These are phyloP conservation scores for Pimpla rufipes DNA, from an alignment of 2,888 invertebrate species.

Conservation along the genomic window DNA sequence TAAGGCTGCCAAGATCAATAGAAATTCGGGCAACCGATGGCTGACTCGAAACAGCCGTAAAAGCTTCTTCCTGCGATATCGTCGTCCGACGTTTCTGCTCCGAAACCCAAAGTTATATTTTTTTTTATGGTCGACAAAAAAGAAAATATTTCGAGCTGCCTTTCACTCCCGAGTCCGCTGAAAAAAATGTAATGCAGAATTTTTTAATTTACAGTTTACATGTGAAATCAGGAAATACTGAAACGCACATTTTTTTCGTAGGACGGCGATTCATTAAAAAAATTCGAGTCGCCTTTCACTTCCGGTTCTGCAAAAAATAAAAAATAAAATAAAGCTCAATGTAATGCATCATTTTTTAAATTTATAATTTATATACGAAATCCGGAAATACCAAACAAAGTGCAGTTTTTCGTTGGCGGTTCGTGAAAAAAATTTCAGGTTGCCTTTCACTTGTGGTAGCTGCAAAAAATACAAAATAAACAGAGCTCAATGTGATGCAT, in stretches of 20 bases:
- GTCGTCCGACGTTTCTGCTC: neutral
- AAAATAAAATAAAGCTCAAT: neutral
- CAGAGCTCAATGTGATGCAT: neutral
- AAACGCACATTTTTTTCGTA: too few relatives aligned
- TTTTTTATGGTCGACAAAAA: neutral
- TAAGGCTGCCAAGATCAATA: conserved; percentile 27
- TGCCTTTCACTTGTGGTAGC: conserved; percentile 6
- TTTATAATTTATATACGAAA: conserved; percentile 34
- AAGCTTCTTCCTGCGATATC: conserved; percentile 1
- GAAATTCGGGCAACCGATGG: conserved; percentile 8
- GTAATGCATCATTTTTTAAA: neutral
- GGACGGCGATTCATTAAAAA: too few relatives aligned
- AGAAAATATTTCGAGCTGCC: neutral
- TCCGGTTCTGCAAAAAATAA: too few relatives aligned
- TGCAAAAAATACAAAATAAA: neutral
- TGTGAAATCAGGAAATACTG: too few relatives aligned
- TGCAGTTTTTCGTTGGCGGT: too few relatives aligned
- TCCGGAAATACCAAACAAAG: too few relatives aligned
- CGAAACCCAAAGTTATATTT: neutral
- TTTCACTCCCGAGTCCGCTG: too few relatives aligned
- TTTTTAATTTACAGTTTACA: too few relatives aligned
- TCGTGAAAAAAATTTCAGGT: neutral
- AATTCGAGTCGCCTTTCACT: too few relatives aligned
- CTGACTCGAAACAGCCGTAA: conserved; percentile 5
- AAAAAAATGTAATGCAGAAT: too few relatives aligned